Percentiles rank a stretch among this genome's conserved stretches.
Evolutionary conservation across 2,888 invertebrate species (phyloP).

Genomic region (Mylabris sibirica): DNA sequence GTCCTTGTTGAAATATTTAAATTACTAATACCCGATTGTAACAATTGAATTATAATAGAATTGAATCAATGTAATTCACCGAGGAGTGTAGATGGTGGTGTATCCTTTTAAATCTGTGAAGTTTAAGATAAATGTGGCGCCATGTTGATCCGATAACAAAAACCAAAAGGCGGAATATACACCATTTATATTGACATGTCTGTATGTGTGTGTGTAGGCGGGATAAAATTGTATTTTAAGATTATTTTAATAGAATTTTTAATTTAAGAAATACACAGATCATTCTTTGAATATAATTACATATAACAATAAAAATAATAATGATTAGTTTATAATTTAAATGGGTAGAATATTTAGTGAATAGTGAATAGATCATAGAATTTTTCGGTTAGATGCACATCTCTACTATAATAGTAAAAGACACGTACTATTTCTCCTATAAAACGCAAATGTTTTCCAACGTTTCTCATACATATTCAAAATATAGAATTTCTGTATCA

Average conservation of each 20-base stretch:
- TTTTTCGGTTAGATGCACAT: constrained; percentile 25
- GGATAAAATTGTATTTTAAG: background rate
- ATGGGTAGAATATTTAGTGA: too few species aligned
- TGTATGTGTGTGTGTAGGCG: background rate
- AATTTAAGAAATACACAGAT: too few species aligned
- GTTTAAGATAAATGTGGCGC: background rate
- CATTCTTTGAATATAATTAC: too few species aligned
- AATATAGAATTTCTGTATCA: constrained; percentile 21
- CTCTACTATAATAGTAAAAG: constrained; percentile 8
- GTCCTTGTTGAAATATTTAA: too few species aligned
- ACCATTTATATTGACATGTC: too few species aligned
- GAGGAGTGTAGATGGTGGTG: background rate
- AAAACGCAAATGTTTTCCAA: constrained; percentile 23
- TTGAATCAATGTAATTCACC: background rate
- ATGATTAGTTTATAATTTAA: too few species aligned
- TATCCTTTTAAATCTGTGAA: background rate
- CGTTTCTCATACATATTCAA: constrained; percentile 19
- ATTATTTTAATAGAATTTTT: background rate
- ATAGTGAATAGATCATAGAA: background rate
- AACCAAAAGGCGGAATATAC: background rate
- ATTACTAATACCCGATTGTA: too few species aligned
- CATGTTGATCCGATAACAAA: background rate
- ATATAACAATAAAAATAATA: too few species aligned
- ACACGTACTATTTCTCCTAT: constrained; percentile 13
- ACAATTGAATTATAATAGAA: background rate